Evolutionary conservation across 2,888 invertebrate species (phyloP), one percentile per base, ranked within the genome.

Genomic region (Philereme transversata): DNA sequence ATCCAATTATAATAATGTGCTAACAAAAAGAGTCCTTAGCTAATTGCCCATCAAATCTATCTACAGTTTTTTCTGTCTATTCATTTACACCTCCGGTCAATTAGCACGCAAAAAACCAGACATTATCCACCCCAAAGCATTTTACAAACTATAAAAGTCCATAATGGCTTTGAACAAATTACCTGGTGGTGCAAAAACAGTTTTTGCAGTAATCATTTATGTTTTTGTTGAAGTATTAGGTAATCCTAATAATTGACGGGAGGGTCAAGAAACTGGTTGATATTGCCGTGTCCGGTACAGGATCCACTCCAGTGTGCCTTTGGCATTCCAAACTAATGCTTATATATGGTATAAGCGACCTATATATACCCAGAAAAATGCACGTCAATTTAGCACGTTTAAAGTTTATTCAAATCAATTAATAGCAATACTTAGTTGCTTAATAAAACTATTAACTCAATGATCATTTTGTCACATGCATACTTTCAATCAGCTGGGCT

Each of bases 251-350:
- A 77, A 78, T 77, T 69, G 74, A 70, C 69, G 71, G 74, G 49
- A 64, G 67, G 81, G 78, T 84, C 79, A 86, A 85, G 74, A 78
- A 81, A 81, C 84, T 79, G 75, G 79, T 81, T 81, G 72, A 75
- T 76, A 77, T 73, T 76, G 74, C 71, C 76, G 75, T 76, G 76
- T 77, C 81, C 77, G 77, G 74, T 75, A 76, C 81, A 81, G 81
- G 82, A 83, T 83, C 77, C 71, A 74, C 72, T 70, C 73, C 68
- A 63, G 70, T 34, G 60, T 67, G 74, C 47, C 48, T n/a, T 52
- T 51, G 56, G 50, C 64, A 68, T 64, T 66, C 43, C 57, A 61
- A 60, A 48, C 33, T 40, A 44, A 48, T 72, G 66, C 73, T 64
- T 68, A 70, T 69, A 71, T 71, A 57, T 40, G 40, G 6, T 4